Evolutionary conservation across 2,888 invertebrate genomes (phyloP), one percentile per base, ranked within the genome.

Genomic region (Himalopsyche anomala): DNA sequence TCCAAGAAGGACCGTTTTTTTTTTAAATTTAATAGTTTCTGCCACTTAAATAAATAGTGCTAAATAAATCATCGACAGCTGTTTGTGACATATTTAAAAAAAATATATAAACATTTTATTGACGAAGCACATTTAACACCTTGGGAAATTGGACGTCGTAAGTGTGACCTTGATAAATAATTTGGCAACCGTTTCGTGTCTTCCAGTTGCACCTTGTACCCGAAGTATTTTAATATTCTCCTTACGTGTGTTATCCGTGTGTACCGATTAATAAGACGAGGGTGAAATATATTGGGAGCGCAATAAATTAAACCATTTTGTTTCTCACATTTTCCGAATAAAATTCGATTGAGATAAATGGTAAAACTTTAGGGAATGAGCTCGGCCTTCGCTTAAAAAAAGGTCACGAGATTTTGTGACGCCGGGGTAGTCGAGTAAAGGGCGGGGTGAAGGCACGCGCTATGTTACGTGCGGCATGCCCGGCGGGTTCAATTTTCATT

Each of bases 281-380:
- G 74, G 74, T 28, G 36, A 74, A 38, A 74, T 12, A 4, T 74
- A 36, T 36, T 36, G 74, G 5, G 11, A 74, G 15, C 15, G 5
- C 36, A 36, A 36, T 15, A 36, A 74, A 36, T 74, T 15, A 36
- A 74, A 74, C 74, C 19, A 15, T 74, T 69, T 69, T 69, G 28
- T 69, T 28, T 69, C 28, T 36, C 17, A 19, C 19, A 69, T 69
- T 74, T 74, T 36, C 38, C 12, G 36, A 74, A 74, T 74, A 74
- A 74, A 62, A 74, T 74, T 74, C 74, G 38, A 74, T 74, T 74
- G 38, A 74, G 74, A 74, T 74, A 74, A 74, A 74, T 74, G 36
- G 36, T 15, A 74, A 74, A 74, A 74, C 74, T 74, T 74, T 36
- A 12, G n/a, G 74, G 74, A 74, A 36, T 36, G 74, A 38, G 36